phyloP scores from a whole-genome alignment of 2,888 invertebrate species.

The Caradrina clavipalpis region DNA sequence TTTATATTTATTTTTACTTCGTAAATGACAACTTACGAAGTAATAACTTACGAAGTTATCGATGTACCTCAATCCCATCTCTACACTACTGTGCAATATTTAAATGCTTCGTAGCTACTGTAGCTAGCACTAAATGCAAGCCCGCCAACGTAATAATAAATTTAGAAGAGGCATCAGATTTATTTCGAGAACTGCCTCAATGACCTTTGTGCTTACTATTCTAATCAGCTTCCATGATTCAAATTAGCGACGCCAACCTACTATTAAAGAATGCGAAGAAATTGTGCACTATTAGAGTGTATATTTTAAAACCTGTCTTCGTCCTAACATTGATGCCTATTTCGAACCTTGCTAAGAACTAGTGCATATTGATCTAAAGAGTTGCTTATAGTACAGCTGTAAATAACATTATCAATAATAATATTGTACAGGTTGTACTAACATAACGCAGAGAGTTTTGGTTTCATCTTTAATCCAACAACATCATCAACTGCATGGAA shows the following conservation, averaged over 20 bases:
- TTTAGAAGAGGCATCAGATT: slow-evolving; percentile 69
- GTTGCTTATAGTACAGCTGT: too few species aligned
- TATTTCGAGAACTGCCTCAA: slow-evolving; percentile 56
- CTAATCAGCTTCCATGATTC: slow-evolving; percentile 41
- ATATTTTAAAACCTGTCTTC: not conserved
- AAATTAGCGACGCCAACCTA: slow-evolving; percentile 23
- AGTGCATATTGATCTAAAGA: too few species aligned
- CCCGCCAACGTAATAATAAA: slow-evolving; percentile 79
- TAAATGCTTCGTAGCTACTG: slow-evolving; percentile 69
- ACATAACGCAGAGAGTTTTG: too few species aligned
- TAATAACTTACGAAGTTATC: slow-evolving; percentile 30
- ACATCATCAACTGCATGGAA: too few species aligned
- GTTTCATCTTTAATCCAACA: too few species aligned
- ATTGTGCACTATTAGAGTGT: not conserved
- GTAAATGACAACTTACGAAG: too few species aligned
- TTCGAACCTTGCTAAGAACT: too few species aligned
- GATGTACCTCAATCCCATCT: slow-evolving; percentile 57
- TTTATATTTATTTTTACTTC: not conserved
- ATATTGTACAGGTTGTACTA: too few species aligned
- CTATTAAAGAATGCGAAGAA: not conserved
- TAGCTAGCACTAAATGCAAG: slow-evolving; percentile 71
- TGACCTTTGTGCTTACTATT: slow-evolving; percentile 50
- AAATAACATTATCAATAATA: too few species aligned
- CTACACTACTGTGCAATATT: slow-evolving; percentile 56
- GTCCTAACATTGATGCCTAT: too few species aligned